These are phyloP conservation scores for Hippocampus zosterae DNA, from an alignment of 2,113 vertebrate species.

Conservation along the genomic window DNA sequence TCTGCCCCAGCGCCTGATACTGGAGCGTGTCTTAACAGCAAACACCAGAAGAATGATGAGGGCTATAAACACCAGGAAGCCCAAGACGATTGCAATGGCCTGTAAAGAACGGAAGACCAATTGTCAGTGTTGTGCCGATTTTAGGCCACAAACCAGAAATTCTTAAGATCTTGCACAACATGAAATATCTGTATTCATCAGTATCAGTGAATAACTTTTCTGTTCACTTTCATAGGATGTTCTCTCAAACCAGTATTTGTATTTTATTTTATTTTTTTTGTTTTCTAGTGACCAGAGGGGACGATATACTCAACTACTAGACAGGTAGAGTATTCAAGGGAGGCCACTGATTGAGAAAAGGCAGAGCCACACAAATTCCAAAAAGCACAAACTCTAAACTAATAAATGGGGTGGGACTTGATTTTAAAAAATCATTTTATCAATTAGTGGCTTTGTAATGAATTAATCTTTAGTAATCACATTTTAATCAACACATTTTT, in stretches of 20 bases:
- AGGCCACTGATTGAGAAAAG: background rate
- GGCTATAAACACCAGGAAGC: slow-evolving; percentile 77
- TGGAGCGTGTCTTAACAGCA: slow-evolving; percentile 77
- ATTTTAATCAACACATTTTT: too few relatives aligned
- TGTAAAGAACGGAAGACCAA: slow-evolving; percentile 38
- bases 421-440: too few relatives aligned
- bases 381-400: background rate
- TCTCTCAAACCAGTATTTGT: background rate
- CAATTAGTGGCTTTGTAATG: too few relatives aligned
- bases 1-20: slow-evolving; percentile 74
- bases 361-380: background rate
- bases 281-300: too few relatives aligned
- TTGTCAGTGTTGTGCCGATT: background rate
- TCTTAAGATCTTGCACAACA: background rate
- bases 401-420: background rate
- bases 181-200: too few relatives aligned
- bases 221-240: background rate
- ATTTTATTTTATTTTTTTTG: background rate
- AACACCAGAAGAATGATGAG: slow-evolving; percentile 86
- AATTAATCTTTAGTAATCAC: too few relatives aligned
- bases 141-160: background rate
- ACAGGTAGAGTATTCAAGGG: too few relatives aligned
- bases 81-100: slow-evolving; percentile 85
- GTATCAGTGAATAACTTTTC: too few relatives aligned
- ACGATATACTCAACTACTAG: too few relatives aligned